A percentile compares a stretch with the other conserved stretches of the same genome.
These are phyloP conservation scores for Cheirogaleus medius DNA, from an alignment of 2,113 vertebrate genomes.

Conservation along the genomic window DNA sequence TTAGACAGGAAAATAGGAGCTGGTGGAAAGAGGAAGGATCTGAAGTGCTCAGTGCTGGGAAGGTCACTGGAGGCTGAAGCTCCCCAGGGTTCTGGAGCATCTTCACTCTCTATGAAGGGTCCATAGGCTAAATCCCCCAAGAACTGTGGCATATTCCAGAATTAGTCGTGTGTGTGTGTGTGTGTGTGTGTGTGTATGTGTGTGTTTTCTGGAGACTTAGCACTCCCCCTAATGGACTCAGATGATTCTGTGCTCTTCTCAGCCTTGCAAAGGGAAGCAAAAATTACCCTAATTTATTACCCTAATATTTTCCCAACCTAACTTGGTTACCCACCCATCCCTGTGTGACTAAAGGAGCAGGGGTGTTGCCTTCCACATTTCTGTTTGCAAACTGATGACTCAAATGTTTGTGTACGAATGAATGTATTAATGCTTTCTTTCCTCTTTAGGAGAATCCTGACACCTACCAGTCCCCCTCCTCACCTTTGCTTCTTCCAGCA, in stretches of 20 bases:
- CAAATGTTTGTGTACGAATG: not conserved
- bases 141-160: not conserved
- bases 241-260: not conserved
- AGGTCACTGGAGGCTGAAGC: not conserved
- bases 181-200: not conserved
- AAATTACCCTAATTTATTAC: not conserved
- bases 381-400: not conserved
- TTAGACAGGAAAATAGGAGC: not conserved
- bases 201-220: not conserved
- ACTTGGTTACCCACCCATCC: not conserved
- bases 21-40: not conserved
- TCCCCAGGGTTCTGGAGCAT: not conserved
- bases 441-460: not conserved
- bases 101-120: not conserved
- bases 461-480: not conserved
- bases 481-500: not conserved
- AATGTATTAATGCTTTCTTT: not conserved
- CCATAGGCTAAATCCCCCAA: not conserved
- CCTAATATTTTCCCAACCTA: not conserved
- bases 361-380: not conserved
- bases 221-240: slow-evolving; percentile 18
- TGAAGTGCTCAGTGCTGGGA: not conserved
- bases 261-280: not conserved
- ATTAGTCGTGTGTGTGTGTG: not conserved
- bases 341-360: not conserved